These are phyloP conservation scores for Sapajus apella DNA, from an alignment of 2,113 vertebrate species.

Conservation along the genomic window DNA sequence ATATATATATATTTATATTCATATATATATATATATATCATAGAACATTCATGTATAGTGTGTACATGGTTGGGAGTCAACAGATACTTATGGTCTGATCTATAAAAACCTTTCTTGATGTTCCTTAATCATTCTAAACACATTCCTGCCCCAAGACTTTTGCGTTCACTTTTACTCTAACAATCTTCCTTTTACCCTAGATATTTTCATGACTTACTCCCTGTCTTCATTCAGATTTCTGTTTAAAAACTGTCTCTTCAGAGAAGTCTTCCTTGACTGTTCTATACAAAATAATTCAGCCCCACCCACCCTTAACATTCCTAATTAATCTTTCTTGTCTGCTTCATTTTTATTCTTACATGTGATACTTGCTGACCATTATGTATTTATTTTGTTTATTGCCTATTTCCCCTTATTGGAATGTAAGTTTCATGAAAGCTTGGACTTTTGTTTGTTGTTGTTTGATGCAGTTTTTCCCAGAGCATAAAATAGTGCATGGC, in stretches of 20 bases:
- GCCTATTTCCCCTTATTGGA: background rate
- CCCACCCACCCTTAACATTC: background rate
- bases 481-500: background rate
- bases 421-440: background rate
- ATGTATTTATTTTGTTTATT: background rate
- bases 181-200: background rate
- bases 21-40: no score
- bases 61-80: background rate
- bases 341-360: background rate
- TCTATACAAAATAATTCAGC: background rate
- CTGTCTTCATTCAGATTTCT: background rate
- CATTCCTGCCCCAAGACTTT: background rate
- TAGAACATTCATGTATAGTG: background rate
- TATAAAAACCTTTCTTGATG: background rate
- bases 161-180: background rate
- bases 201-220: background rate
- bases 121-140: background rate
- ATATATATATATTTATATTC: no score
- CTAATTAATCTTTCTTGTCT: background rate
- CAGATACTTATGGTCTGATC: background rate
- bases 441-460: background rate
- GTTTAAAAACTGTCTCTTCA: background rate
- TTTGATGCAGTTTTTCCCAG: background rate
- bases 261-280: background rate
- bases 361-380: background rate